These are phyloP conservation scores for Smutsia gigantea DNA, from an alignment of 2,797 vertebrate genomes.

Conservation along the genomic window DNA sequence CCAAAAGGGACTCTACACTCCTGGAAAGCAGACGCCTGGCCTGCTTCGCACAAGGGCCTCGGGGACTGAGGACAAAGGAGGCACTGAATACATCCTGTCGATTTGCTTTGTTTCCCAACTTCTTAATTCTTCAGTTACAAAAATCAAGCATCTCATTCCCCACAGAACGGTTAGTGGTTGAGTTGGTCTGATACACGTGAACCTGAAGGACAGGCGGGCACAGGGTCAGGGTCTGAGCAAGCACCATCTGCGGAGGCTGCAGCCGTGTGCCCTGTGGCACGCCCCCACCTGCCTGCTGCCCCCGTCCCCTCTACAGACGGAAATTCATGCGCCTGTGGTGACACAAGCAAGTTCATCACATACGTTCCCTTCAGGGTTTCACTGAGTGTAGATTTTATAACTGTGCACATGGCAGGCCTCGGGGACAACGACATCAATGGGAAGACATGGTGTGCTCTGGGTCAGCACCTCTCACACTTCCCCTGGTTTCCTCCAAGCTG, in stretches of 20 bases:
- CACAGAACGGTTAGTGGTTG: not conserved
- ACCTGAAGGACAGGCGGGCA: not conserved
- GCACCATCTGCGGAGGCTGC: not conserved
- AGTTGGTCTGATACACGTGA: not conserved
- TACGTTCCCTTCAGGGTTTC: no score
- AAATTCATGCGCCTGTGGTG: not conserved
- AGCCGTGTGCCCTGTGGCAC: fast-evolving
- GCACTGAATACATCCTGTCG: not conserved
- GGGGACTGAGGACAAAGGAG: not conserved
- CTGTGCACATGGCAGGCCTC: fast-evolving
- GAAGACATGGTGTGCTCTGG: fast-evolving
- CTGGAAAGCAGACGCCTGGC: not conserved
- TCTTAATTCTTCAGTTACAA: not conserved
- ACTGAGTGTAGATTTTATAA: fast-evolving
- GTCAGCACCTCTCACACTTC: fast-evolving
- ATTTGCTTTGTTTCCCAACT: not conserved
- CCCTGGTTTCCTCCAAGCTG: not conserved
- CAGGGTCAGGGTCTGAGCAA: fast-evolving
- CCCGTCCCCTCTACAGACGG: not conserved
- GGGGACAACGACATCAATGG: not conserved
- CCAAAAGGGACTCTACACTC: not conserved
- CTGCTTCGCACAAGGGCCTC: not conserved
- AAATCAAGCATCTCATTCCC: not conserved
- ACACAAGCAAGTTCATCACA: not conserved
- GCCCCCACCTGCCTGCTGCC: not conserved